Conservation (phyloP, 2,888 invertebrate genomes). For the Apomyelois bistriatella region DNA sequence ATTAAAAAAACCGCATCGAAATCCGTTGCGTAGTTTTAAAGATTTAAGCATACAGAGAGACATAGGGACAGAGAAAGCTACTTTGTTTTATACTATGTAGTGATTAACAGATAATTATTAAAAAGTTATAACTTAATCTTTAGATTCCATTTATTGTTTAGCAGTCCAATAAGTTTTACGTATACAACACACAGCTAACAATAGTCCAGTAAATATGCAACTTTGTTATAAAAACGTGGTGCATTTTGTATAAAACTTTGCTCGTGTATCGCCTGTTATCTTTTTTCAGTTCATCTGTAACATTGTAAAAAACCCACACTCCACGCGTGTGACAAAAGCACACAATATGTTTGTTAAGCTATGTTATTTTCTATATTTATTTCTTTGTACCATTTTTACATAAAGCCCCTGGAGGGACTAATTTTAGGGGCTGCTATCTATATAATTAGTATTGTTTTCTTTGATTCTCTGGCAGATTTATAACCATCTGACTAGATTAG, state of each 20-base stretch:
- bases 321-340: conserved; percentile 1
- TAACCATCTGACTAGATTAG: no score
- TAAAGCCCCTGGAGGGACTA: background rate
- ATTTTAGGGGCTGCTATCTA: no score
- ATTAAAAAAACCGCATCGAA: no score
- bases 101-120: no score
- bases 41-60: no score
- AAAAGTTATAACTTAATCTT: no score
- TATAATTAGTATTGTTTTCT: no score
- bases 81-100: no score
- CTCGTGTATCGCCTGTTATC: conserved; percentile 3
- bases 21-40: no score
- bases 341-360: background rate
- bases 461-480: no score
- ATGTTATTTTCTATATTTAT: background rate
- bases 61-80: no score
- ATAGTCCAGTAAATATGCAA: background rate
- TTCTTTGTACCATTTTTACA: background rate
- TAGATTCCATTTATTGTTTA: no score
- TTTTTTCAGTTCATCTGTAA: conserved; percentile 4
- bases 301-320: background rate
- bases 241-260: background rate
- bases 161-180: background rate
- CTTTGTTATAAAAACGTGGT: background rate
- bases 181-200: background rate